Percentiles rank a stretch among this genome's conserved stretches.
Conservation (phyloP, 2,888 invertebrate genomes). For the Drosophila emarginata region DNA sequence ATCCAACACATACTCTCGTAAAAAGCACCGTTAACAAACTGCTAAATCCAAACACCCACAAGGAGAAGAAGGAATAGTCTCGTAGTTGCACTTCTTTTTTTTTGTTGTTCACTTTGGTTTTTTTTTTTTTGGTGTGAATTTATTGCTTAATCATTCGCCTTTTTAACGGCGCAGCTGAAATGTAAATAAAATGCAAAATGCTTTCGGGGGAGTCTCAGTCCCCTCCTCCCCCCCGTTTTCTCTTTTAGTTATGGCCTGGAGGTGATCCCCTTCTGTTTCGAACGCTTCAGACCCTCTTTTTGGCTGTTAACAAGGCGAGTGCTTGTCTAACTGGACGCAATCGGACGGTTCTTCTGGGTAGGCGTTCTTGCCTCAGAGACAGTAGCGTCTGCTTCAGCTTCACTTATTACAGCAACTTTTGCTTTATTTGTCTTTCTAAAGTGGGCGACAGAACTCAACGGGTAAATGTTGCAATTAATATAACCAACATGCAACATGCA, state of each 20-base stretch:
- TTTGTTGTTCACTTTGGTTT: conserved; percentile 19
- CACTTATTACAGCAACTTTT: conserved; percentile 47
- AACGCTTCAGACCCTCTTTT: not conserved
- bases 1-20: not conserved
- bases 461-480: conserved; percentile 67
- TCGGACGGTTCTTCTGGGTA: conserved; percentile 20
- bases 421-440: conserved; percentile 40
- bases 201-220: conserved; percentile 4
- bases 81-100: conserved; percentile 6
- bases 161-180: conserved; percentile 43
- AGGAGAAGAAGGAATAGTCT: conserved; percentile 14
- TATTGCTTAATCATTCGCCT: conserved; percentile 70
- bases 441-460: conserved; percentile 48
- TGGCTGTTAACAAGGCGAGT: conserved; percentile 50
- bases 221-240: not conserved
- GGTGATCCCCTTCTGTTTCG: conserved; percentile 7
- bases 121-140: conserved; percentile 56
- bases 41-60: conserved; percentile 33
- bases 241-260: not conserved
- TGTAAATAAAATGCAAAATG: conserved; percentile 43
- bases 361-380: conserved; percentile 36
- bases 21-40: conserved; percentile 49
- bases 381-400: conserved; percentile 14
- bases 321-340: conserved; percentile 56
- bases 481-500: conserved; percentile 39